Base-by-base conservation (phyloP, 1,140 invertebrate genomes). In the Lasioglossum baleicum region DNA sequence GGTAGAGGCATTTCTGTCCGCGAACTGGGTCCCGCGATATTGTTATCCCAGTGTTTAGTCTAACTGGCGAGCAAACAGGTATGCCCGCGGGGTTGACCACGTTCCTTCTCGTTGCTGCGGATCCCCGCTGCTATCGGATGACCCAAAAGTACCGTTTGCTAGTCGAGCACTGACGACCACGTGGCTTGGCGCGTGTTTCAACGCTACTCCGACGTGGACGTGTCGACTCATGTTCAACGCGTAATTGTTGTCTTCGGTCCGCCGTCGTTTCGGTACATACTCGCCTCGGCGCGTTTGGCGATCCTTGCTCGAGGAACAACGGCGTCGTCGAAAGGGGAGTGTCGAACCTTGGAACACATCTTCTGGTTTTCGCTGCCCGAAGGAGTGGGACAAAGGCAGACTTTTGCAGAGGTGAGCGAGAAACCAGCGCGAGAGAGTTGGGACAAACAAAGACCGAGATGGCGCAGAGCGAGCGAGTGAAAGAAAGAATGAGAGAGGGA, bases 121-220 rank as follows among this genome's bases (percentile, higher is more conserved):
- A 67, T 42, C 70, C 66, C 22, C 35, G 42, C n/a, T 44, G 67
- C 68, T 81, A 79, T 71, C 77, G 81, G 83, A 75, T 81, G 68
- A 86, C 70, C 80, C 51, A 60, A 77, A 81, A 67, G 80, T 77
- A 77, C 80, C 80, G 72, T 81, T 35, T 75, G 69, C 44, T 63
- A 76, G 42, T 35, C 56, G 26, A 81, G 74, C 56, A 71, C 51
- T 2, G 35, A 7, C 75, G 81, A 84, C 77, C 78, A 85, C 82
- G 78, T 85, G 83, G 68, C 60, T 68, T n/a, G 65, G 51, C 77
- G 72, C 77, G 69, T 83, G 81, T 83, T 75, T 75, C 44, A 13
- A 76, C 22, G 40, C 20, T 53, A 74, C 40, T 70, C 20, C 7
- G 51, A 53, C 15, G 51, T 20, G 3, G 15, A 53, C 44, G 44